These are phyloP conservation scores for Mormyrops attenuatus DNA, from an alignment of 2,797 vertebrate genomes.

Conservation along the genomic window DNA sequence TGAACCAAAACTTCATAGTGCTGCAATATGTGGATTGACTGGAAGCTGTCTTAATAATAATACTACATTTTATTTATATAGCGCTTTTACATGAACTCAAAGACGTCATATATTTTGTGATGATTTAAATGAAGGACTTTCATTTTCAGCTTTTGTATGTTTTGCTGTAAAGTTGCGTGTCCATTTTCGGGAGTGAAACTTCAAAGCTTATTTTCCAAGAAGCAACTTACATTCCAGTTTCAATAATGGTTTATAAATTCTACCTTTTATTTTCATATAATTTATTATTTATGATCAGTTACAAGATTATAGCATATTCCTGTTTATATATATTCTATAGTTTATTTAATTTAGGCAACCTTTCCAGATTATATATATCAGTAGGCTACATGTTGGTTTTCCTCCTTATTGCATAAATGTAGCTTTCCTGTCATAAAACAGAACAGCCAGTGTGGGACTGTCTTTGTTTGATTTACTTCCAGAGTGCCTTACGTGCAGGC, in stretches of 20 bases:
- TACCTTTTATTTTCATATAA: background rate
- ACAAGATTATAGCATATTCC: background rate
- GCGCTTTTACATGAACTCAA: too few relatives aligned
- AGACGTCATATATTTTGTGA: background rate
- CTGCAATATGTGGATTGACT: background rate
- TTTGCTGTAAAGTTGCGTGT: background rate
- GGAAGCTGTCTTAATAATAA: background rate
- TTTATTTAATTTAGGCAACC: background rate
- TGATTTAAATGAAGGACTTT: background rate
- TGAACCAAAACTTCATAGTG: background rate
- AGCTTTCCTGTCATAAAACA: background rate
- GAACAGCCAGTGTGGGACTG: background rate
- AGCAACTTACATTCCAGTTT: background rate
- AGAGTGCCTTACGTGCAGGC: background rate
- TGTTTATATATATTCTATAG: background rate
- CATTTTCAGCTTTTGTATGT: background rate
- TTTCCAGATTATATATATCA: background rate
- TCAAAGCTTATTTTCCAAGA: background rate
- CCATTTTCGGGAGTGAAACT: background rate
- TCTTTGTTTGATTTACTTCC: background rate
- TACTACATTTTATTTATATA: too few relatives aligned
- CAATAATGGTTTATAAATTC: background rate
- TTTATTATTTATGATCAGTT: background rate
- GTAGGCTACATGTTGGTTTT: background rate
- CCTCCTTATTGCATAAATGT: background rate